Evolutionary conservation across 2,113 vertebrate genomes (phyloP).

Genomic region (Gobius niger): DNA sequence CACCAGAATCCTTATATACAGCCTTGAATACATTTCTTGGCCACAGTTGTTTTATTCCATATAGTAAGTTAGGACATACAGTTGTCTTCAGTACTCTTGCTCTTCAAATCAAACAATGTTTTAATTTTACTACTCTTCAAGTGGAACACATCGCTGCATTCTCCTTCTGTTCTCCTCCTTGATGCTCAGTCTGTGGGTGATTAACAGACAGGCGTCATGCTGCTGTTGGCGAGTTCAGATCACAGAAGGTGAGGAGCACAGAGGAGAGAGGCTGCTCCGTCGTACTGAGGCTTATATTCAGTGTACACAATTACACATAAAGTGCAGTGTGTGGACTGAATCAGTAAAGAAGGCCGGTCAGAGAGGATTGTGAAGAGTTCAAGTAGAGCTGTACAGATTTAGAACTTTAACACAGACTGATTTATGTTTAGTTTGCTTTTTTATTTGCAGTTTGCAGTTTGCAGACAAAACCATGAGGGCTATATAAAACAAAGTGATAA

Average conservation of each 20-base stretch:
- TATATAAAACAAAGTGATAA: too few relatives aligned
- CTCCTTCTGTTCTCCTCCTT: not conserved
- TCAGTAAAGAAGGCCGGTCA: constrained; percentile 57
- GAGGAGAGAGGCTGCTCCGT: constrained; percentile 15
- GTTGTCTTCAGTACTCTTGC: too few relatives aligned
- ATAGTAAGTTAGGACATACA: too few relatives aligned
- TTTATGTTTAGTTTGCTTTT: too few relatives aligned
- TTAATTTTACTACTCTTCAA: not conserved
- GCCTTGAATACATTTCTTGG: too few relatives aligned
- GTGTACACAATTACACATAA: constrained; percentile 15
- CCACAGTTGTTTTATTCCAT: too few relatives aligned
- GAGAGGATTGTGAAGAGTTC: constrained; percentile 61
- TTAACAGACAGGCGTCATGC: constrained; percentile 26
- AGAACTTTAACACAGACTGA: too few relatives aligned
- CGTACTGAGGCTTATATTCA: constrained; percentile 1
- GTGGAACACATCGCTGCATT: not conserved
- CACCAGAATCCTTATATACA: too few relatives aligned
- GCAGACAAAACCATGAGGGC: too few relatives aligned
- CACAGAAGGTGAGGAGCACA: constrained; percentile 36
- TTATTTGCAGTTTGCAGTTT: too few relatives aligned
- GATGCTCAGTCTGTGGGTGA: constrained; percentile 33
- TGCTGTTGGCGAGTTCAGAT: constrained; percentile 24
- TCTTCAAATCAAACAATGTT: not conserved
- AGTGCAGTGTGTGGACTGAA: constrained; percentile 55
- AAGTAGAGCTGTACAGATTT: constrained; percentile 50